A percentile compares a stretch with the other conserved stretches of the same genome.
These are phyloP conservation scores for Ethmia dodecea DNA, from an alignment of 2,888 invertebrate species.

Conservation along the genomic window DNA sequence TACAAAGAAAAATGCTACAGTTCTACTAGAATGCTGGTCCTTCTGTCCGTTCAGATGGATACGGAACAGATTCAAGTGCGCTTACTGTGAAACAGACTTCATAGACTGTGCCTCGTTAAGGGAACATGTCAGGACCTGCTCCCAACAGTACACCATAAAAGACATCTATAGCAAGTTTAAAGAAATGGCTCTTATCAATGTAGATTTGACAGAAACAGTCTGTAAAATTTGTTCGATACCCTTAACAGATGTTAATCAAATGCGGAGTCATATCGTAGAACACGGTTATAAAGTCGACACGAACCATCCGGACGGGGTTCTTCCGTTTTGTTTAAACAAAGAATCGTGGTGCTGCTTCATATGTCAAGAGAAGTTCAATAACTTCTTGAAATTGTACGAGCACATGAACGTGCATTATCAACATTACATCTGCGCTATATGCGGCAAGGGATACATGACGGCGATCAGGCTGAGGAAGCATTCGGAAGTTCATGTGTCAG, in stretches of 20 bases:
- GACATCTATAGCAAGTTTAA: constrained; percentile 66
- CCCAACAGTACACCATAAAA: constrained; percentile 38
- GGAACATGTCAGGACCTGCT: constrained; percentile 46
- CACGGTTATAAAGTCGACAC: constrained; percentile 49
- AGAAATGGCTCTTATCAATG: constrained; percentile 63
- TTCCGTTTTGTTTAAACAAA: constrained; percentile 56
- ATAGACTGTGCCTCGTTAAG: constrained; percentile 48
- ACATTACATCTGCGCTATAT: constrained; percentile 62
- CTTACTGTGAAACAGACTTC: constrained; percentile 59
- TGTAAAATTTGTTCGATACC: constrained; percentile 48
- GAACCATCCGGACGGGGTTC: constrained; percentile 55
- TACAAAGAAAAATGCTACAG: constrained; percentile 60
- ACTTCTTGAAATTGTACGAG: constrained; percentile 62
- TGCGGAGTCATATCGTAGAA: constrained; percentile 47
- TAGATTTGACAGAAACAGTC: constrained; percentile 48
- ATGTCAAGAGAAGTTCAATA: constrained; percentile 54
- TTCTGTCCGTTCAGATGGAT: constrained; percentile 63
- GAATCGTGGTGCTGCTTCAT: constrained; percentile 59
- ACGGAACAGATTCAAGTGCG: constrained; percentile 58
- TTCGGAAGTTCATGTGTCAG: constrained; percentile 57
- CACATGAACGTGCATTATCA: constrained; percentile 69
- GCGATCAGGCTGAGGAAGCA: constrained; percentile 60
- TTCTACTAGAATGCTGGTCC: constrained; percentile 58
- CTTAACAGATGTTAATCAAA: constrained; percentile 34
- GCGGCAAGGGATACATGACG: constrained; percentile 68